Evolutionary conservation across 2,797 vertebrate species (phyloP).

Genomic region (Macrochelys suwanniensis): DNA sequence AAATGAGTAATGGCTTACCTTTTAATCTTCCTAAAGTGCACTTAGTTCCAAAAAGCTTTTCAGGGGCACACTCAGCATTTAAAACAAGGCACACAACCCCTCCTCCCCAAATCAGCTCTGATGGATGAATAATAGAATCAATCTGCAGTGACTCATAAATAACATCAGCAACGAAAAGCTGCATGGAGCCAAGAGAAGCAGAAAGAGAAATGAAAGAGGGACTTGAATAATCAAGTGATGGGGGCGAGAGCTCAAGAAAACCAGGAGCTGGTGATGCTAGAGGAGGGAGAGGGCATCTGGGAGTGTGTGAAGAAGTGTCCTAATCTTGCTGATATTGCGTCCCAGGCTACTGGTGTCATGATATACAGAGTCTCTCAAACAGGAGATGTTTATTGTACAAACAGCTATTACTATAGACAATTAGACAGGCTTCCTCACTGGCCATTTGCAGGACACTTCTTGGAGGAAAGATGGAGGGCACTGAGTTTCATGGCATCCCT

Average conservation of each 20-base stretch:
- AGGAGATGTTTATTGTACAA: not conserved
- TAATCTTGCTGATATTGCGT: not conserved
- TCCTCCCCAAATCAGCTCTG: not conserved
- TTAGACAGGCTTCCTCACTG: not conserved
- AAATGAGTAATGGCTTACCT: not conserved
- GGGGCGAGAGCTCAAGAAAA: not conserved
- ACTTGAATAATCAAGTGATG: not conserved
- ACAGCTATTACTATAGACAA: not conserved
- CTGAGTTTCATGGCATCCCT: not conserved
- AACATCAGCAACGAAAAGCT: accelerated
- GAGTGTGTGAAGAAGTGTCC: not conserved
- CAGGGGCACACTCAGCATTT: not conserved
- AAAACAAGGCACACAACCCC: accelerated
- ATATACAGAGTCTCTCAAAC: not conserved
- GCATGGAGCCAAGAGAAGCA: not conserved
- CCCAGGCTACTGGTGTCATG: not conserved
- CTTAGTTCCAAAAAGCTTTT: not conserved
- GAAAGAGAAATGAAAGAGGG: not conserved
- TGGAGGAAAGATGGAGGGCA: not conserved
- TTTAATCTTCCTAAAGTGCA: not conserved
- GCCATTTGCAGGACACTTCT: not conserved
- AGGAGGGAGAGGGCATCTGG: not conserved
- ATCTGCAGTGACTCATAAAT: not conserved
- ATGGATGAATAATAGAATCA: not conserved
- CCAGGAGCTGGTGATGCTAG: not conserved